Conservation (phyloP, 2,888 invertebrate species). For the Luperina nickerlii region DNA sequence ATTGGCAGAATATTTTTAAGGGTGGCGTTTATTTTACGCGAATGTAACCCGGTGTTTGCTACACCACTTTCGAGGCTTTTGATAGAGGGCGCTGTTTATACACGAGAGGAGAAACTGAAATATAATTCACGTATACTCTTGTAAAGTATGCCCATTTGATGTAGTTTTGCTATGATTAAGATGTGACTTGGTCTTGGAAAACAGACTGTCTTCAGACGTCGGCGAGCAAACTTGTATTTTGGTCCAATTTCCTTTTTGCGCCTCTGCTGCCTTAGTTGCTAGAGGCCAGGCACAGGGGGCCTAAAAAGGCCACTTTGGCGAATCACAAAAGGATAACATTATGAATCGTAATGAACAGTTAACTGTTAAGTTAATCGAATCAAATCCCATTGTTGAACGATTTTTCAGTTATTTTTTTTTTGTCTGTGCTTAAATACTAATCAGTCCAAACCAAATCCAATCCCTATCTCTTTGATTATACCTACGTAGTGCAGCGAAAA, state of each 20-base stretch:
- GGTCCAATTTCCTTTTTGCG: not conserved
- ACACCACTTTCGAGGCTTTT: not conserved
- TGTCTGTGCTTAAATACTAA: too few relatives aligned
- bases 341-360: too few relatives aligned
- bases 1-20: not conserved
- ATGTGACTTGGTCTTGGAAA: not conserved
- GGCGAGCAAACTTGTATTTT: not conserved
- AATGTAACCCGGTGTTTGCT: not conserved
- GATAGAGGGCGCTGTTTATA: conserved; percentile 22
- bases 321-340: too few relatives aligned
- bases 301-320: too few relatives aligned
- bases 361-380: too few relatives aligned
- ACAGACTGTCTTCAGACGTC: not conserved
- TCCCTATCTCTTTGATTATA: too few relatives aligned
- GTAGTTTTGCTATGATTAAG: not conserved
- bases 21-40: not conserved
- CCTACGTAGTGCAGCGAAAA: too few relatives aligned
- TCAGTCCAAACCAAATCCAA: too few relatives aligned
- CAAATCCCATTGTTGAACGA: too few relatives aligned
- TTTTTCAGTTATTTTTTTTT: too few relatives aligned
- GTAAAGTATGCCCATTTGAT: not conserved
- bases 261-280: not conserved
- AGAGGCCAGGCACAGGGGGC: not conserved
- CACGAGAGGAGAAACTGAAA: not conserved
- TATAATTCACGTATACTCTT: too few relatives aligned